Percentiles rank a stretch among this genome's conserved stretches.
Evolutionary conservation across 2,888 invertebrate species (phyloP).

Genomic region (Lycaena phlaeas): DNA sequence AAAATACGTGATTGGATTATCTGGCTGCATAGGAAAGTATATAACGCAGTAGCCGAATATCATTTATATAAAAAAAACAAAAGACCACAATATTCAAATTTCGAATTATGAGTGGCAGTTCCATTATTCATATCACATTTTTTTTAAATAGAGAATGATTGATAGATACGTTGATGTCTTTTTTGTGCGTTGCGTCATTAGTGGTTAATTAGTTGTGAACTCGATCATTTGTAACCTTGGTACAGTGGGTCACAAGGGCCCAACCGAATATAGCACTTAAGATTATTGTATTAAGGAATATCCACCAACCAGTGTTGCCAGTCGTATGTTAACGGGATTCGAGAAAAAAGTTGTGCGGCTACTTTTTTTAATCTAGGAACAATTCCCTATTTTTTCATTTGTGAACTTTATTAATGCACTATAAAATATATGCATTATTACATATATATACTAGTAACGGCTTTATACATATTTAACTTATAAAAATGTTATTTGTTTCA

Average conservation of each 20-base stretch:
- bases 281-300: background rate
- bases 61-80: constrained; percentile 4
- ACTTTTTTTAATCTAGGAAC: constrained; percentile 2
- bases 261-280: background rate
- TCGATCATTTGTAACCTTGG: constrained; percentile 54
- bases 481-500: no score
- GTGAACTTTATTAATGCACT: no score
- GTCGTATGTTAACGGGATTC: constrained; percentile 10
- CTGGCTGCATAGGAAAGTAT: background rate
- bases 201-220: constrained; percentile 43
- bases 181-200: constrained; percentile 22
- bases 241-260: constrained; percentile 12
- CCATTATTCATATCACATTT: constrained; percentile 20
- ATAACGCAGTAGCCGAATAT: background rate
- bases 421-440: no score
- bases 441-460: no score
- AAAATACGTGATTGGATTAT: background rate
- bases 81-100: constrained; percentile 48
- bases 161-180: constrained; percentile 22
- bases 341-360: constrained; percentile 8
- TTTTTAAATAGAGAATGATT: constrained; percentile 22
- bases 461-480: no score
- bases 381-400: no score
- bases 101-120: constrained; percentile 48
- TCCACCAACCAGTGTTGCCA: constrained; percentile 5